Conservation (phyloP, 2,888 invertebrate genomes). For the Chloroclysta siterata region DNA sequence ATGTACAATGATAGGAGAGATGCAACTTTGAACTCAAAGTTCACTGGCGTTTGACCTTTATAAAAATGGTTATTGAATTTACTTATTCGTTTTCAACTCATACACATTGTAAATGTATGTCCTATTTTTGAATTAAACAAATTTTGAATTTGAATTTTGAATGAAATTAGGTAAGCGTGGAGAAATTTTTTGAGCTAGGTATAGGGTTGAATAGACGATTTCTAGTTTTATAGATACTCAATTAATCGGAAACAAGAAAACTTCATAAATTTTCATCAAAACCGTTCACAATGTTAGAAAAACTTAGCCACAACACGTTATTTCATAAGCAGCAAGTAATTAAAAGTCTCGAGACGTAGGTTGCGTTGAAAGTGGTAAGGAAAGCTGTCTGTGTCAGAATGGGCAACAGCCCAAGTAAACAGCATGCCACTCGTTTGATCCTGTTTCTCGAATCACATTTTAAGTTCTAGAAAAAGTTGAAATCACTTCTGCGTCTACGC, state of each 20-base stretch:
- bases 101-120: background rate
- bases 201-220: background rate
- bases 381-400: constrained; percentile 75
- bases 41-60: background rate
- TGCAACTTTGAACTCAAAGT: constrained; percentile 15
- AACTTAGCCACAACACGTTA: background rate
- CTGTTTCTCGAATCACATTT: constrained; percentile 41
- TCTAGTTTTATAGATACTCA: background rate
- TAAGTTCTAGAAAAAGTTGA: constrained; percentile 29
- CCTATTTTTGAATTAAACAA: too few species aligned
- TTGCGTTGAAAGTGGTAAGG: constrained; percentile 75
- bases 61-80: background rate
- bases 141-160: too few species aligned
- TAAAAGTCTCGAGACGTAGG: constrained; percentile 71
- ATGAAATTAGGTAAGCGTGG: background rate
- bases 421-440: constrained; percentile 54
- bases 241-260: background rate
- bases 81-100: background rate
- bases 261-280: background rate
- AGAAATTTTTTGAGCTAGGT: background rate
- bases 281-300: background rate
- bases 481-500: background rate
- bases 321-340: constrained; percentile 61
- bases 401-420: constrained; percentile 54
- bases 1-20: constrained; percentile 18